Conservation (phyloP, 2,113 vertebrate species). For the Psephotus haematonotus region DNA sequence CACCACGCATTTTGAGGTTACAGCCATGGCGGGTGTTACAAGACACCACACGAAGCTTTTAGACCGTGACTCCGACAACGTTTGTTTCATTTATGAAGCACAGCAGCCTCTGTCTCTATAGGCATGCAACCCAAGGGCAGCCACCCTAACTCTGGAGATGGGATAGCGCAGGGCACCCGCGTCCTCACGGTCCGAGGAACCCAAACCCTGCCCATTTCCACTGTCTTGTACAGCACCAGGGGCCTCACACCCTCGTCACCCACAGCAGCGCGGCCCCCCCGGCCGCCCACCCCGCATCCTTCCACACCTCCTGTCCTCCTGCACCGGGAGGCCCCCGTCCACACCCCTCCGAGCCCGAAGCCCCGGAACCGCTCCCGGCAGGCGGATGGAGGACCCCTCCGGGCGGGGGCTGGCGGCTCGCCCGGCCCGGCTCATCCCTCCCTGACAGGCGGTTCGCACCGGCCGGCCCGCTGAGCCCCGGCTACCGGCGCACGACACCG, state of each 20-base stretch:
- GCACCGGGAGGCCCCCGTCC: no score
- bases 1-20: fast-evolving
- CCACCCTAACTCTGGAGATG: fast-evolving
- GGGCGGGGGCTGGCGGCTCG: no score
- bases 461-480: neutral
- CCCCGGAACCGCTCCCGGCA: neutral
- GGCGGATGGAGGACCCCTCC: neutral
- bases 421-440: neutral
- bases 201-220: neutral
- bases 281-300: neutral
- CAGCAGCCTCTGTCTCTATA: neutral
- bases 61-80: fast-evolving
- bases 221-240: fast-evolving
- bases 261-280: neutral
- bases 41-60: no score
- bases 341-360: neutral
- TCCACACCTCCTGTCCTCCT: neutral
- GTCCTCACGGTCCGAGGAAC: fast-evolving
- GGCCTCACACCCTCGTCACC: neutral
- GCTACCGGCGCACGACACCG: neutral
- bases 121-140: neutral
- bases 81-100: fast-evolving
- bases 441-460: neutral
- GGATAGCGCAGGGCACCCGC: neutral
- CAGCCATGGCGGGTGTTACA: fast-evolving